Evolutionary conservation across 2,888 invertebrate genomes (phyloP).

Genomic region (Clostera curtula): DNA sequence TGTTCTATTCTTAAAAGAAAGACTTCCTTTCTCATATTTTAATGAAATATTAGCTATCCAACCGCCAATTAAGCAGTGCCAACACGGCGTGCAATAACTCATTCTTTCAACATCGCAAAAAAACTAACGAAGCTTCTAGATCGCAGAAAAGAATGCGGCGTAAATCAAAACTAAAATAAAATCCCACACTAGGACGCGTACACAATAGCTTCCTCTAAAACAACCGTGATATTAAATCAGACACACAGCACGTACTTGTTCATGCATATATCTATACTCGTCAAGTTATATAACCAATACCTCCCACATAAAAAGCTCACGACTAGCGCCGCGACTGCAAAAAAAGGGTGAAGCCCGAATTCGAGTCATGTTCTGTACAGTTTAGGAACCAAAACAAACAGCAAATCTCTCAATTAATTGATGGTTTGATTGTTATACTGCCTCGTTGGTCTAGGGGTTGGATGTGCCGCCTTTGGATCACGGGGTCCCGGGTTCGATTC

Average conservation of each 20-base stretch:
- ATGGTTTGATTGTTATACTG: no score
- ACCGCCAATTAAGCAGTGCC: not conserved
- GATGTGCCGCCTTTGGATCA: no score
- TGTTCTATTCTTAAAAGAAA: no score
- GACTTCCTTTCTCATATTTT: no score
- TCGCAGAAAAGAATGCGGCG: constrained; percentile 1
- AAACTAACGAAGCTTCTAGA: not conserved
- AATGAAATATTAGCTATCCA: no score
- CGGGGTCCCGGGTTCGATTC: no score
- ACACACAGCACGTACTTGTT: constrained; percentile 21
- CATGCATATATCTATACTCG: constrained; percentile 24
- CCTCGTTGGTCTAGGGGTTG: no score
- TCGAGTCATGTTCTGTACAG: no score
- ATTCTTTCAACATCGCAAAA: not conserved
- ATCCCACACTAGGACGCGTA: constrained; percentile 12
- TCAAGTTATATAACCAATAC: constrained; percentile 32
- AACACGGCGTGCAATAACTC: not conserved
- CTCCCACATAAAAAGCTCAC: constrained; percentile 43
- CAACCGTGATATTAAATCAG: constrained; percentile 19
- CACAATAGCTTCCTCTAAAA: constrained; percentile 10
- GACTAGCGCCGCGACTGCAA: constrained; percentile 41
- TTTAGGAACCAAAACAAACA: no score
- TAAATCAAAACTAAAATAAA: constrained; percentile 7
- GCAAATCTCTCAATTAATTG: no score
- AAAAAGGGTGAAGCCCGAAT: no score